Conservation (phyloP, 2,888 invertebrate genomes). For the Rapana venosa region DNA sequence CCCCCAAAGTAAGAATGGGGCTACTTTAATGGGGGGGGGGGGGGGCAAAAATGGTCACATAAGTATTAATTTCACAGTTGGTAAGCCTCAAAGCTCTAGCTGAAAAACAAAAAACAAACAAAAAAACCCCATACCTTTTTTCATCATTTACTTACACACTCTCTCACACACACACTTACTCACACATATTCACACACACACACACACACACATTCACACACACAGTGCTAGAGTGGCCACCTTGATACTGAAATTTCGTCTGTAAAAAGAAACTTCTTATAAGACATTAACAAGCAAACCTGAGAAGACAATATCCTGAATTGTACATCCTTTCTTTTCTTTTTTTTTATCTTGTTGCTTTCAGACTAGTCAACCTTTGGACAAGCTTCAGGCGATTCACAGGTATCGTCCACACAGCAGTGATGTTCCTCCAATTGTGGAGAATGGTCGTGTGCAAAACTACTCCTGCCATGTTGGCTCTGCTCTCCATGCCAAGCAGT, state of each 20-base stretch:
- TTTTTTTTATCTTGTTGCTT: slow-evolving; percentile 24
- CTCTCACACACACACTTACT: slow-evolving; percentile 2
- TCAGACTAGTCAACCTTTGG: slow-evolving; percentile 60
- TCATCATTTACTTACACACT: background rate
- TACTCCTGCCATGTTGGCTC: slow-evolving; percentile 67
- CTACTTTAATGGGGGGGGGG: too few species aligned
- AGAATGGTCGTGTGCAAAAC: slow-evolving; percentile 61
- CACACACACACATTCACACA: slow-evolving; percentile 7
- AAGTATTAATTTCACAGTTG: too few species aligned
- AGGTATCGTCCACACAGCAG: slow-evolving; percentile 60
- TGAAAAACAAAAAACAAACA: too few species aligned
- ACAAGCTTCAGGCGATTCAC: slow-evolving; percentile 66
- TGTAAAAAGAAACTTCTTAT: too few species aligned
- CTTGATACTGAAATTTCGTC: too few species aligned
- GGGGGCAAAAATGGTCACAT: too few species aligned
- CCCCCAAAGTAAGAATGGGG: too few species aligned
- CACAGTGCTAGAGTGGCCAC: background rate
- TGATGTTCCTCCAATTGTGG: slow-evolving; percentile 50
- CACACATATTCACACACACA: slow-evolving; percentile 4
- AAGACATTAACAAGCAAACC: too few species aligned
- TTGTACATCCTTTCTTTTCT: background rate
- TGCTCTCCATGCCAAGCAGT: slow-evolving; percentile 62
- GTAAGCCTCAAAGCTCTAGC: too few species aligned
- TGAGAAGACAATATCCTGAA: too few species aligned
- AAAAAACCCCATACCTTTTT: too few species aligned